phyloP scores from a whole-genome alignment of 2,888 invertebrate species.

The Amblyteles armatorius region DNA sequence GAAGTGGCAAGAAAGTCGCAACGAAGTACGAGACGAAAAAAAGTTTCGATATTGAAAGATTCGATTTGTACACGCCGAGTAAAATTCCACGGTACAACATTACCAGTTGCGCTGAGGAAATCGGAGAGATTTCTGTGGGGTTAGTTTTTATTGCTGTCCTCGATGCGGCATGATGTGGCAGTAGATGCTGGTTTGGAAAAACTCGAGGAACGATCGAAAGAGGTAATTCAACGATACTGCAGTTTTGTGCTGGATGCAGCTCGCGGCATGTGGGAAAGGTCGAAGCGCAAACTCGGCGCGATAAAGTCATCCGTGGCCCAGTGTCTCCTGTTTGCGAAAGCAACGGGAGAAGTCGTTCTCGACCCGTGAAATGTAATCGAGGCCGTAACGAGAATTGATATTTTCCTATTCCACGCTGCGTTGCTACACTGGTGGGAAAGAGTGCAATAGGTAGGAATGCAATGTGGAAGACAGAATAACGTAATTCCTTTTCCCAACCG shows the following conservation, averaged over 20 bases:
- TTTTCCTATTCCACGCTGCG: constrained; percentile 41
- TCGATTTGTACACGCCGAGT: neutral
- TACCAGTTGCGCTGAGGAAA: neutral
- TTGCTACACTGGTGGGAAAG: neutral
- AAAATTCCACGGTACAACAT: neutral
- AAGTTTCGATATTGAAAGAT: neutral
- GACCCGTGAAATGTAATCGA: constrained; percentile 61
- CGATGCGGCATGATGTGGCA: neutral
- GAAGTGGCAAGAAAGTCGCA: neutral
- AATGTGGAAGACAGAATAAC: constrained; percentile 5
- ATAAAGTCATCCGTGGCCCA: constrained; percentile 33
- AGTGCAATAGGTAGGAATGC: neutral
- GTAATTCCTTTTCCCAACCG: constrained; percentile 29
- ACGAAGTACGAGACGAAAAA: neutral
- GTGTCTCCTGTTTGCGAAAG: constrained; percentile 44
- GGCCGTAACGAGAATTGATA: constrained; percentile 59
- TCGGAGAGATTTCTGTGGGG: neutral
- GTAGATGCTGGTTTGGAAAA: constrained; percentile 38
- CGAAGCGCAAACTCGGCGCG: constrained; percentile 26
- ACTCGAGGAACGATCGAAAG: constrained; percentile 5
- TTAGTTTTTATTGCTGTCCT: neutral
- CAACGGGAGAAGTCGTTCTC: constrained; percentile 53
- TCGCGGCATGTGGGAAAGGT: constrained; percentile 13
- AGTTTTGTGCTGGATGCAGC: constrained; percentile 5
- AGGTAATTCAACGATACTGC: constrained; percentile 21